These are phyloP conservation scores for Tachina fera DNA, from an alignment of 2,888 invertebrate species.

Conservation along the genomic window DNA sequence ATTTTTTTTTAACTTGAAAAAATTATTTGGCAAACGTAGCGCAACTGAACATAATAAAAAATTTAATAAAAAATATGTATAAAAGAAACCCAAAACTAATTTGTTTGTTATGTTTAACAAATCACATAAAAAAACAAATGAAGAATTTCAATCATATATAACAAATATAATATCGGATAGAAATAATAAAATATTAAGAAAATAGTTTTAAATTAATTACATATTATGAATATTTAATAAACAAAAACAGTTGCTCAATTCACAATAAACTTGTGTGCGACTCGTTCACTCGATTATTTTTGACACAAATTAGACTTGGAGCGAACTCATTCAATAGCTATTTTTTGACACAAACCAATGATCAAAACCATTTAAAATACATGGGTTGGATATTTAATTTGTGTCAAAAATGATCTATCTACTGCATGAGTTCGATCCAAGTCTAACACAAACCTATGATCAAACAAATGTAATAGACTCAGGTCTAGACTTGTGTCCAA, in stretches of 20 bases:
- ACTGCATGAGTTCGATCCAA: too few relatives aligned
- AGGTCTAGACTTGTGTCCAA: too few relatives aligned
- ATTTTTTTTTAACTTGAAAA: constrained; percentile 5
- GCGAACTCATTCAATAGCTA: too few relatives aligned
- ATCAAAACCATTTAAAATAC: too few relatives aligned
- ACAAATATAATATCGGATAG: constrained; percentile 52
- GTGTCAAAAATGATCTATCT: too few relatives aligned
- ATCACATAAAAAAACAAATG: constrained; percentile 23
- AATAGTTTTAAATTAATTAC: constrained; percentile 16
- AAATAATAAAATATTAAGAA: constrained; percentile 34
- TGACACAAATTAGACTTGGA: too few relatives aligned
- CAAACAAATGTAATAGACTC: too few relatives aligned
- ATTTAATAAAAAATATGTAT: constrained; percentile 72
- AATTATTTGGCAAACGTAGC: neutral
- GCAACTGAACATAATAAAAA: constrained; percentile 7
- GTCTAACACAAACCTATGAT: too few relatives aligned
- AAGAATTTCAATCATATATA: constrained; percentile 18
- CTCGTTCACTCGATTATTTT: too few relatives aligned
- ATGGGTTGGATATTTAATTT: too few relatives aligned
- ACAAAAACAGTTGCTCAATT: neutral
- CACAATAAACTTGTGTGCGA: too few relatives aligned
- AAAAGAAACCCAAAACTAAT: constrained; percentile 58
- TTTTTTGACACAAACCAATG: too few relatives aligned
- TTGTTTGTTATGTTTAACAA: constrained; percentile 64
- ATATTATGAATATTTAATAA: constrained; percentile 34